Conservation (phyloP, 2,888 invertebrate genomes). For the Melikaiella ostensackeni region DNA sequence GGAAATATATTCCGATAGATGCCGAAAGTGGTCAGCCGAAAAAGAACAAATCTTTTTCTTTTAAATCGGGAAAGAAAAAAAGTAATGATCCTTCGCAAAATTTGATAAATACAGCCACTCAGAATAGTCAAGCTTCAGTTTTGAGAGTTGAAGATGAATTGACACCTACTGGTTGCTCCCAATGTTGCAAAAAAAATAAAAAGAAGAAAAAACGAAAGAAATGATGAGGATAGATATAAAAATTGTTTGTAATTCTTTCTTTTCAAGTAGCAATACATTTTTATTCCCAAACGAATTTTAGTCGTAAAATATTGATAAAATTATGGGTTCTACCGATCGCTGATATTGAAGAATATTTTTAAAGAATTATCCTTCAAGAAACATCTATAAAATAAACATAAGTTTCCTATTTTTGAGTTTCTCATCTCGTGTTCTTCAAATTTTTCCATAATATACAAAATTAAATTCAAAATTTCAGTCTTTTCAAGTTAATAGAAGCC, state of each 20-base stretch:
- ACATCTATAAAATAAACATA: too few relatives aligned
- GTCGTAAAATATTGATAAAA: too few relatives aligned
- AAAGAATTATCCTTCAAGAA: too few relatives aligned
- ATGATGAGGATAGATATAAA: neutral
- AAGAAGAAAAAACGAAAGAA: slow-evolving; percentile 46
- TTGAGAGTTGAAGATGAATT: slow-evolving; percentile 58
- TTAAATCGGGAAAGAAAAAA: slow-evolving; percentile 50
- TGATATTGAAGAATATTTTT: too few relatives aligned
- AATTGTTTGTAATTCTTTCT: neutral
- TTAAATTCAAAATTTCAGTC: too few relatives aligned
- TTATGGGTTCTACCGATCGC: too few relatives aligned
- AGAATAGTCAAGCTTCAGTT: slow-evolving; percentile 44
- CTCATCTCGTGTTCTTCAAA: neutral
- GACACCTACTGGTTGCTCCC: slow-evolving; percentile 62
- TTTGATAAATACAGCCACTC: slow-evolving; percentile 52
- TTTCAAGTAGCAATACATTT: neutral
- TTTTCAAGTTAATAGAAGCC: too few relatives aligned
- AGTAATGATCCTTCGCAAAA: slow-evolving; percentile 53
- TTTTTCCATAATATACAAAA: slow-evolving; percentile 16
- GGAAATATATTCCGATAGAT: slow-evolving; percentile 44
- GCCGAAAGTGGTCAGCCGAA: slow-evolving; percentile 44
- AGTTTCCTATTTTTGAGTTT: too few relatives aligned
- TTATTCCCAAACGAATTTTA: neutral
- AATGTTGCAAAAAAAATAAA: slow-evolving; percentile 67
- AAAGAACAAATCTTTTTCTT: slow-evolving; percentile 46